phyloP scores from a whole-genome alignment of 2,888 invertebrate genomes.

The Heliconius erato region DNA sequence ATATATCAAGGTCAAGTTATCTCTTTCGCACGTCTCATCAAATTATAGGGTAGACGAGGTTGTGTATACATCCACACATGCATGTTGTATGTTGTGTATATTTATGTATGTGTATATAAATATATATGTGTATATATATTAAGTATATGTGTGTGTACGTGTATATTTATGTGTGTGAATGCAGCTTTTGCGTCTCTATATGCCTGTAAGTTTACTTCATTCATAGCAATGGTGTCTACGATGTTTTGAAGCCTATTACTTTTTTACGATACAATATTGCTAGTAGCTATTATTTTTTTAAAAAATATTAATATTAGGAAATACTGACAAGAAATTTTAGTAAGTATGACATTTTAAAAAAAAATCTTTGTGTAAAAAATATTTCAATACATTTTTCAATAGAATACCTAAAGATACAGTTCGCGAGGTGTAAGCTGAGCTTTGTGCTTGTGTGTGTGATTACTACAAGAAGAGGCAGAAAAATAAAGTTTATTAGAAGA shows the following conservation, averaged over 20 bases:
- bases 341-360: neutral
- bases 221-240: conserved; percentile 10
- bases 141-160: neutral
- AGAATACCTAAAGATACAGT: neutral
- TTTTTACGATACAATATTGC: neutral
- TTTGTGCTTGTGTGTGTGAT: too few species aligned
- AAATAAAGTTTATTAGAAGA: too few species aligned
- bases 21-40: conserved; percentile 62
- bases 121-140: conserved; percentile 42
- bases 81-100: neutral
- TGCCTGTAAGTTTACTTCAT: conserved; percentile 4
- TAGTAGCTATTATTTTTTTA: neutral
- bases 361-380: neutral
- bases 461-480: too few species aligned
- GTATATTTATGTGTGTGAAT: neutral
- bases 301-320: neutral
- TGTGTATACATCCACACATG: conserved; percentile 54
- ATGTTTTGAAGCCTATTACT: neutral
- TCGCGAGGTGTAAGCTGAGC: too few species aligned
- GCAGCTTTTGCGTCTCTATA: conserved; percentile 5
- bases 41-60: conserved; percentile 60
- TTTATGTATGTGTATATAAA: neutral
- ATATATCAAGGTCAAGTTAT: conserved; percentile 79
- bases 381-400: neutral
- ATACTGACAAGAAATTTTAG: neutral